These are phyloP conservation scores for Blennius ocellaris DNA, from an alignment of 2,113 vertebrate species.

Conservation along the genomic window DNA sequence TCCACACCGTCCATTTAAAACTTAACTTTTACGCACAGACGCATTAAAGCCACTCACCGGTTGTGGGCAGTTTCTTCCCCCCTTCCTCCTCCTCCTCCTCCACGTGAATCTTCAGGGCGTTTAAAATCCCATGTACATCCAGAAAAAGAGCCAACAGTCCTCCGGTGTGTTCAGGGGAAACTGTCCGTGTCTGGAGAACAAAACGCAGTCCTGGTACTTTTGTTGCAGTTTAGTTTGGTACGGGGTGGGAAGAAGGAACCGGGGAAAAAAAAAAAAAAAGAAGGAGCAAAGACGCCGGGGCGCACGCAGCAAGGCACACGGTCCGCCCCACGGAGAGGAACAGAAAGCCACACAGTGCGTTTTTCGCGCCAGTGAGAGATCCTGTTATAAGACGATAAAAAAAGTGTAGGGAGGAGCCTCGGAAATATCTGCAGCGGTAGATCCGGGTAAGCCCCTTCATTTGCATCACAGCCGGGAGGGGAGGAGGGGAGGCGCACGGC, in stretches of 20 bases:
- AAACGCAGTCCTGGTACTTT: not conserved
- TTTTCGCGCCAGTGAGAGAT: constrained; percentile 81
- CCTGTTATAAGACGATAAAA: constrained; percentile 73
- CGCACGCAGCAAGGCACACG: not conserved
- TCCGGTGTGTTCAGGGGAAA: not conserved
- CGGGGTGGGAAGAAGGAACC: too few species aligned
- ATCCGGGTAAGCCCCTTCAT: constrained; percentile 73
- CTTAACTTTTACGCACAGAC: constrained; percentile 18
- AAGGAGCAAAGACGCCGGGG: constrained; percentile 14
- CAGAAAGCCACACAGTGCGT: constrained; percentile 71
- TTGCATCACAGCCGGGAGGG: constrained; percentile 53
- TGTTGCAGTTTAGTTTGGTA: constrained; percentile 2
- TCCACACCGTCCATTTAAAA: too few species aligned
- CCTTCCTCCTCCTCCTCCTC: too few species aligned
- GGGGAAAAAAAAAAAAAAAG: too few species aligned
- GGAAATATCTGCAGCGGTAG: constrained; percentile 74
- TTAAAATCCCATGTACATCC: constrained; percentile 1
- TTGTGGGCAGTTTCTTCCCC: constrained; percentile 11
- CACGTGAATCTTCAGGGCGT: constrained; percentile 38
- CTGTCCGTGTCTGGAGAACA: not conserved
- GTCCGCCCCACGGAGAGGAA: constrained; percentile 45
- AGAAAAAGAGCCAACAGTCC: constrained; percentile 26
- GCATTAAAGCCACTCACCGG: constrained; percentile 65
- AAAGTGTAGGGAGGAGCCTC: constrained; percentile 70
- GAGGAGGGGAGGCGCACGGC: not conserved